Base-by-base conservation (phyloP, 2,888 invertebrate species). In the Leptura quadrifasciata region DNA sequence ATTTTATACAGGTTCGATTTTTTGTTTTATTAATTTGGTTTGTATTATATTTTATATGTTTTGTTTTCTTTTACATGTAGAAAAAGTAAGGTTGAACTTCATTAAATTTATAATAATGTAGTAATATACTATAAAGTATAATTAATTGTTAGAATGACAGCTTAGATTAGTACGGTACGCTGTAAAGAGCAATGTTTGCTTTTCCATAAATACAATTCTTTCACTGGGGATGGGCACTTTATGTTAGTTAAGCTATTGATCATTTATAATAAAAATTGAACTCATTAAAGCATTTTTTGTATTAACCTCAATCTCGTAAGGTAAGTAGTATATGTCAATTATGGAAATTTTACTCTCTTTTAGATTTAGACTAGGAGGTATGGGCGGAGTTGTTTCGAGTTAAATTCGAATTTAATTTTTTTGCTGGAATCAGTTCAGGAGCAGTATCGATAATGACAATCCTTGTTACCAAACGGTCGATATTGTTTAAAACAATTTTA, bases 191-290 rank as follows among this genome's bases (percentile, higher is more conserved):
- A 89, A 86, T 86, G 87, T 88, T 80, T 88, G 89, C 89, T 89
- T 89, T 88, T 86, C 87, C 83, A 85, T 85, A 85, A 82, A 82
- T 81, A 83, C 84, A 84, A 84, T 83, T 88, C 86, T 88, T 88
- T 88, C 88, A 88, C 87, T 87, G 88, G 89, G 89, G 88, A 87
- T 87, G 88, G 89, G 89, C 89, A 89, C 89, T 88, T 88, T 89
- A 87, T 88, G 88, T 88, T 88, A 88, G 88, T 88, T 87, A 88
- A 88, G 88, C 88, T 88, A 88, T 84, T 88, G 88, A 88, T 88
- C 87, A 88, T 89, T 89, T 89, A 88, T 89, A 89, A 88, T 88
- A 88, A 88, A 88, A 88, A 85, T 67, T 79, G 76, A 78, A 81
- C 76, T 77, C 75, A 80, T 79, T 80, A 68, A 71, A 55, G 27